A percentile compares a stretch with the other conserved stretches of the same genome.
These are phyloP conservation scores for Lepus timidus DNA, from an alignment of 2,113 vertebrate species.

Conservation along the genomic window DNA sequence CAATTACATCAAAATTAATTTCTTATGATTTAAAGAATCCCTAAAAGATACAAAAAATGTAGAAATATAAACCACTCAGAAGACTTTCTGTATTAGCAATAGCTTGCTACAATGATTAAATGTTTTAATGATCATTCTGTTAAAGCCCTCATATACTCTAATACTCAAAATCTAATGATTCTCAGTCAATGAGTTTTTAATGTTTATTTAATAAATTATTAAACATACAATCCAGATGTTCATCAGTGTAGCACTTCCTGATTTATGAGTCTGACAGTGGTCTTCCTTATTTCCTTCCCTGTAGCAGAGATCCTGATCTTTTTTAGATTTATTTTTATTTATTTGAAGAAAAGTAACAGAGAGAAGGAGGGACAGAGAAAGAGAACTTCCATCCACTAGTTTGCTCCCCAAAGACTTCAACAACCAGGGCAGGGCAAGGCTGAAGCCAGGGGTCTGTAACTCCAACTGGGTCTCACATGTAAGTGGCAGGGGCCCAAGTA, in stretches of 20 bases:
- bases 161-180: not conserved
- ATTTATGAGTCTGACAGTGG: not conserved
- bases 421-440: too few relatives aligned
- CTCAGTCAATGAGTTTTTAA: not conserved
- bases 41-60: not conserved
- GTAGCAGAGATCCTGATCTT: too few relatives aligned
- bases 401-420: too few relatives aligned
- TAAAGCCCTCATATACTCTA: not conserved
- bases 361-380: too few relatives aligned
- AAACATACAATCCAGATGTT: not conserved
- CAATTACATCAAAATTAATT: not conserved
- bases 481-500: too few relatives aligned
- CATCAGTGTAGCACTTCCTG: not conserved
- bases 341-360: too few relatives aligned
- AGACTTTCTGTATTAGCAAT: not conserved
- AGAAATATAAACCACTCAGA: not conserved
- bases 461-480: too few relatives aligned
- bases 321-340: too few relatives aligned
- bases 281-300: not conserved
- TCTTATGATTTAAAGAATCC: not conserved
- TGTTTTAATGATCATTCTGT: not conserved
- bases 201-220: not conserved
- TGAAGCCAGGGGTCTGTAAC: too few relatives aligned
- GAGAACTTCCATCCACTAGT: too few relatives aligned
- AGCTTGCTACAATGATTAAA: not conserved